Conservation (phyloP, 1,140 invertebrate species). For the Spodoptera litura region DNA sequence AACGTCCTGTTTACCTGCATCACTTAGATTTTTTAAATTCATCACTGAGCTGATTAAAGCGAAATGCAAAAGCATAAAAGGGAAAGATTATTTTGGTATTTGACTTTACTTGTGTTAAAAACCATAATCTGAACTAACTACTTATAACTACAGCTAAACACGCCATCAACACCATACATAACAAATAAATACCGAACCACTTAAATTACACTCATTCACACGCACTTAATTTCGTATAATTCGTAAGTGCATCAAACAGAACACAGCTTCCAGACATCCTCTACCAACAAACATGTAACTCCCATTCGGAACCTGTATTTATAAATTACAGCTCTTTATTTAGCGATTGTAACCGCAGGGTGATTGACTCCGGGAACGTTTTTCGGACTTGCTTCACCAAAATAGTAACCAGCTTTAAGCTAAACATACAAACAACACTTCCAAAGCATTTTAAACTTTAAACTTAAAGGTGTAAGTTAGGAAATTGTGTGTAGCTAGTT, state of each 20-base stretch:
- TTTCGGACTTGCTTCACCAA: conserved; percentile 51
- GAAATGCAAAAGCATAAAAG: too few relatives aligned
- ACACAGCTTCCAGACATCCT: neutral
- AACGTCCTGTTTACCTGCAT: too few relatives aligned
- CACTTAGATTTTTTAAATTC: too few relatives aligned
- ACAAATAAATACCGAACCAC: too few relatives aligned
- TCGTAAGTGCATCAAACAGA: conserved; percentile 14
- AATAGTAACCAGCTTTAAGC: conserved; percentile 43
- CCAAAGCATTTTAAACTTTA: neutral
- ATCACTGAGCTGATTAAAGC: too few relatives aligned
- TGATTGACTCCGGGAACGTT: conserved; percentile 51
- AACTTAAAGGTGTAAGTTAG: neutral
- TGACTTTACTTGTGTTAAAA: too few relatives aligned
- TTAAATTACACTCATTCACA: neutral
- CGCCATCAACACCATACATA: too few relatives aligned
- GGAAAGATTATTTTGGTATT: too few relatives aligned
- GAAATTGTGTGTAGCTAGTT: neutral
- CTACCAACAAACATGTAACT: conserved; percentile 16
- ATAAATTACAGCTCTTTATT: conserved; percentile 20
- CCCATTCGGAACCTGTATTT: conserved; percentile 17
- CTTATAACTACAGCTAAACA: too few relatives aligned
- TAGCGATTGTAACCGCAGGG: conserved; percentile 48
- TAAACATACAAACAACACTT: conserved; percentile 18
- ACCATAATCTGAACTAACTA: too few relatives aligned
- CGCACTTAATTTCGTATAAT: neutral